phyloP scores from a whole-genome alignment of 2,113 vertebrate genomes.

The Donacobius atricapilla region DNA sequence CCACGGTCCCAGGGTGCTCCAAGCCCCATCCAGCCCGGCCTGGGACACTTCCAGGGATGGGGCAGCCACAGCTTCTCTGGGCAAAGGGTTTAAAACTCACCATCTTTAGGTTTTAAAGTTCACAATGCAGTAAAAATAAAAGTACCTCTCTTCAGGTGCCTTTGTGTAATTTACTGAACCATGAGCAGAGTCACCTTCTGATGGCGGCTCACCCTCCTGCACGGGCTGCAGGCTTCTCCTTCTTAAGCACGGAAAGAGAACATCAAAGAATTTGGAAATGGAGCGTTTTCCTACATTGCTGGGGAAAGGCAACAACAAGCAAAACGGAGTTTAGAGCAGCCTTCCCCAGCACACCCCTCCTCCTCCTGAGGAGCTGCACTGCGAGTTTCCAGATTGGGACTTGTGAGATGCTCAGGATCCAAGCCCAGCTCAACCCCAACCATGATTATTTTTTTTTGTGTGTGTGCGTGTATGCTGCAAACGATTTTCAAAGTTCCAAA shows the following conservation, averaged over 20 bases:
- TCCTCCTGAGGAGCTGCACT: not conserved
- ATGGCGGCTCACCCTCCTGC: not conserved
- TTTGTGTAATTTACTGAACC: not conserved
- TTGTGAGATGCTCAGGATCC: not conserved
- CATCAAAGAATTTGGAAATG: not conserved
- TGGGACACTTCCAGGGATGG: not conserved
- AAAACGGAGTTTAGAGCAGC: not conserved
- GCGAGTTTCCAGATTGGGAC: not conserved
- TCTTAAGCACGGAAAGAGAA: not conserved
- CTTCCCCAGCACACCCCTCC: not conserved
- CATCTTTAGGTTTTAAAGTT: not conserved
- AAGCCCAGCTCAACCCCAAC: not conserved
- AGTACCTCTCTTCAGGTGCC: not conserved
- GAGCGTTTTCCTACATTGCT: not conserved
- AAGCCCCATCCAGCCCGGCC: not conserved
- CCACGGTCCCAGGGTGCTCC: not conserved
- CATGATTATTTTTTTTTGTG: not conserved
- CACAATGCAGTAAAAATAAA: not conserved
- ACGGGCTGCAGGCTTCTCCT: not conserved
- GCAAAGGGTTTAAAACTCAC: not conserved
- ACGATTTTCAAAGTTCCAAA: not conserved
- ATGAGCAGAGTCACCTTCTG: not conserved
- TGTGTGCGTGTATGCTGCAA: not conserved
- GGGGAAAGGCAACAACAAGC: not conserved
- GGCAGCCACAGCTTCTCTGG: not conserved